Percentiles rank a stretch among this genome's conserved stretches.
Evolutionary conservation across 2,797 vertebrate species (phyloP).

Genomic region (Sebastes alutus): DNA sequence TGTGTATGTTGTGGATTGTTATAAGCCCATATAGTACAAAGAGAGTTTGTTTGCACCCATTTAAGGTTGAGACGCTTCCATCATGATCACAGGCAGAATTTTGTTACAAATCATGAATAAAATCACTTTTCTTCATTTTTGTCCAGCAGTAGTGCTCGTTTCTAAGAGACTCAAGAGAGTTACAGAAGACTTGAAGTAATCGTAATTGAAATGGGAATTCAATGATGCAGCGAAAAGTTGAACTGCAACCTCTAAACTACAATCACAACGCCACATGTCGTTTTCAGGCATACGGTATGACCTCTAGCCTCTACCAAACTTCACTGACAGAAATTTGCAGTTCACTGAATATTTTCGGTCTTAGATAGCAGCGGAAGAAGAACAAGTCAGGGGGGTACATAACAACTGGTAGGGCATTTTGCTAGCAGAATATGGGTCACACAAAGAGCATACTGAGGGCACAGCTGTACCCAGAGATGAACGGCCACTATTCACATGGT

Average conservation of each 20-base stretch:
- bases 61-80: neutral
- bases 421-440: constrained; percentile 58
- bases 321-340: neutral
- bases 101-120: too few relatives aligned
- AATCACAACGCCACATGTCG: neutral
- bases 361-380: neutral
- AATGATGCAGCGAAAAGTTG: neutral
- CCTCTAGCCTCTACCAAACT: neutral
- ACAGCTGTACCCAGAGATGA: constrained; percentile 75
- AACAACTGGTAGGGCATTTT: constrained; percentile 18
- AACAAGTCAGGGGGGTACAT: constrained; percentile 1
- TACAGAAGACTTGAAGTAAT: neutral
- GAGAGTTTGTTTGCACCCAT: neutral
- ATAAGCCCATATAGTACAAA: neutral
- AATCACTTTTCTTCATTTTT: neutral
- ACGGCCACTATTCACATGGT: constrained; percentile 67
- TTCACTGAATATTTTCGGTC: constrained; percentile 25
- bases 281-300: neutral
- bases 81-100: neutral
- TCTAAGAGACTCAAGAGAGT: neutral
- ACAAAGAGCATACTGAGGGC: constrained; percentile 59
- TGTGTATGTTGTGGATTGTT: neutral
- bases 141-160: neutral
- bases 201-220: neutral
- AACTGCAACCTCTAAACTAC: neutral